These are phyloP conservation scores for Philhelius pedissequus DNA, from an alignment of 2,888 invertebrate species.

Conservation along the genomic window DNA sequence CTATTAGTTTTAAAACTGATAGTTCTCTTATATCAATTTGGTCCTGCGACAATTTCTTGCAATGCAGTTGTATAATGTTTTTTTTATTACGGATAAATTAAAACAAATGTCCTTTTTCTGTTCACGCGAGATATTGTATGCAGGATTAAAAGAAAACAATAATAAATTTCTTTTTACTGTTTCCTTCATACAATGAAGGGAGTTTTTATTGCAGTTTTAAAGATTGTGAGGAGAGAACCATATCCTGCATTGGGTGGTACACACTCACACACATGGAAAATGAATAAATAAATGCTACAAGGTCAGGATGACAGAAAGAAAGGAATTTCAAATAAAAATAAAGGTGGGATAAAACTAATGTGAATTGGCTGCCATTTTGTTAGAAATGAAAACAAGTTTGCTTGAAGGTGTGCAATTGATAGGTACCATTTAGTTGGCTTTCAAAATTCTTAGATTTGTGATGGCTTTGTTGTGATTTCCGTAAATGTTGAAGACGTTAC, in stretches of 20 bases:
- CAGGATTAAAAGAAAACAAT: not conserved
- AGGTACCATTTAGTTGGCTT: too few species aligned
- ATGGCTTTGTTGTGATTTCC: too few species aligned
- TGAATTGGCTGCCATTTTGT: too few species aligned
- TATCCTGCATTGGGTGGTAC: not conserved
- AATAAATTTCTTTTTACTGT: not conserved
- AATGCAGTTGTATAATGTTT: not conserved
- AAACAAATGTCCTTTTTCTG: slow-evolving; percentile 3
- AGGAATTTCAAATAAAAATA: too few species aligned
- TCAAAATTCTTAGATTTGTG: too few species aligned
- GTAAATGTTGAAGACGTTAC: too few species aligned
- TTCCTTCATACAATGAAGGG: not conserved
- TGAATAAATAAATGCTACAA: too few species aligned
- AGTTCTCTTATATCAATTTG: not conserved
- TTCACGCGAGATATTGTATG: not conserved
- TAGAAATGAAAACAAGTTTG: too few species aligned
- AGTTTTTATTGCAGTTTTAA: not conserved
- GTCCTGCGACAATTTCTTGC: not conserved
- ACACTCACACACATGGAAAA: too few species aligned
- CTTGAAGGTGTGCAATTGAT: too few species aligned
- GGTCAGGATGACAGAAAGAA: too few species aligned
- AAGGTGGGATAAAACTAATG: too few species aligned
- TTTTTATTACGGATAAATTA: not conserved
- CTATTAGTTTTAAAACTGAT: not conserved
- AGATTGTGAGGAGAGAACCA: not conserved